Evolutionary conservation across 92 coral and sea anemone species (phyloP).

Genomic region (Epizoanthus rinbou): DNA sequence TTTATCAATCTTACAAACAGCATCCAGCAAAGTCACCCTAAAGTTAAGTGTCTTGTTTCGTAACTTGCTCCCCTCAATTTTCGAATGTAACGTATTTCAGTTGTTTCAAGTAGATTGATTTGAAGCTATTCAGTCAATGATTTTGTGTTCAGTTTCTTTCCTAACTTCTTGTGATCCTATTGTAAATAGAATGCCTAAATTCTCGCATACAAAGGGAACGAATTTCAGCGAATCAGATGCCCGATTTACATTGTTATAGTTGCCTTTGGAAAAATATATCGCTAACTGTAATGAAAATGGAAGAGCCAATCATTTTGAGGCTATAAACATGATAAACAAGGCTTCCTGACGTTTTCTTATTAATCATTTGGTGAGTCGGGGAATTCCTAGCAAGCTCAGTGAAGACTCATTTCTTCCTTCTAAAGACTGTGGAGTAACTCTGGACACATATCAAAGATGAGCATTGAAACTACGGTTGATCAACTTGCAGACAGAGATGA

Average conservation of each 20-base stretch:
- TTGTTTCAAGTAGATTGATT: conserved; percentile 19
- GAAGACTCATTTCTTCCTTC: neutral
- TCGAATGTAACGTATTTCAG: conserved; percentile 21
- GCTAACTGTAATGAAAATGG: conserved; percentile 62
- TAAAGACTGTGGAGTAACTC: conserved; percentile 9
- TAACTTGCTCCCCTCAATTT: neutral
- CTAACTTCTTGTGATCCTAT: conserved; percentile 4
- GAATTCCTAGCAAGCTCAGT: conserved; percentile 2
- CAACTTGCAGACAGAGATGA: conserved; percentile 56
- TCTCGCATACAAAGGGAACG: conserved; percentile 47
- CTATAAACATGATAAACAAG: conserved; percentile 41
- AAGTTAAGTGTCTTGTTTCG: conserved; percentile 79
- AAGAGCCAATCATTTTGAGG: conserved; percentile 67
- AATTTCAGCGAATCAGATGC: conserved; percentile 67
- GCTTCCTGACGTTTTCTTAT: conserved; percentile 74
- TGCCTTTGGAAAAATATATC: conserved; percentile 47
- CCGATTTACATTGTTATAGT: conserved; percentile 23
- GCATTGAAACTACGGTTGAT: conserved; percentile 45
- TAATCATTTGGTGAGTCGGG: conserved; percentile 21
- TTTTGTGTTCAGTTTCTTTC: conserved; percentile 28
- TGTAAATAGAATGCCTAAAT: conserved; percentile 37
- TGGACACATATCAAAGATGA: conserved; percentile 20
- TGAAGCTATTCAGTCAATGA: conserved; percentile 14
- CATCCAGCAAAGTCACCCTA: conserved; percentile 72
- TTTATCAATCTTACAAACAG: conserved; percentile 65